phyloP scores from a whole-genome alignment of 2,888 invertebrate species.

The Drosophila ustulata region DNA sequence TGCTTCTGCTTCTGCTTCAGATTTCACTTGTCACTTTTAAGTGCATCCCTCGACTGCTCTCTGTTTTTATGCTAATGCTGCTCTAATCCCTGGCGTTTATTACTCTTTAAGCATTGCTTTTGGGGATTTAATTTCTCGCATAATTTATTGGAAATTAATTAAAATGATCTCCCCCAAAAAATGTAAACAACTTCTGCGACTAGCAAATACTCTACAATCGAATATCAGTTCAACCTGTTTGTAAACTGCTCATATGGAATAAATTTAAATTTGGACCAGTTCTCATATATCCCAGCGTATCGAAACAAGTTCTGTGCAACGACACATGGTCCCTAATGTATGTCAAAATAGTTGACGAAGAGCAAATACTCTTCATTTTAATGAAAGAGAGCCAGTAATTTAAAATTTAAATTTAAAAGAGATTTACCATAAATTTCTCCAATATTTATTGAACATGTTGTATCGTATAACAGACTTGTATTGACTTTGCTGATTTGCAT shows the following conservation, averaged over 20 bases:
- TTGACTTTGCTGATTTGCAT: background rate
- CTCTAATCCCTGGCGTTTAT: slow-evolving; percentile 1
- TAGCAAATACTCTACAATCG: background rate
- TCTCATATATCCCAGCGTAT: no score
- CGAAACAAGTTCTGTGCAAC: no score
- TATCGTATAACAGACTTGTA: background rate
- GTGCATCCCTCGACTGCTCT: background rate
- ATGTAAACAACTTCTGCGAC: background rate
- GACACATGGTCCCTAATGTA: background rate
- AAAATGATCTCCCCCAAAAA: background rate
- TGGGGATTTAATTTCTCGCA: background rate
- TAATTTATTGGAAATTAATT: background rate
- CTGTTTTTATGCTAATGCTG: background rate
- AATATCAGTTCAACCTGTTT: no score
- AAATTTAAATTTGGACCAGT: no score
- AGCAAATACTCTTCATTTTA: background rate
- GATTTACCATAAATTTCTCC: background rate
- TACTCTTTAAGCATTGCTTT: background rate
- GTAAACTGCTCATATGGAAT: no score
- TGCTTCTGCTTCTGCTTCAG: background rate
- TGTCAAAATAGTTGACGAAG: background rate
- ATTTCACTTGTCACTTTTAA: slow-evolving; percentile 1
- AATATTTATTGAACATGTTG: background rate
- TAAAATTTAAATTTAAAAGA: background rate
- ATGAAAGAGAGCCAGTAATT: background rate